These are phyloP conservation scores for Phycodurus eques DNA, from an alignment of 2,113 vertebrate species.

Conservation along the genomic window DNA sequence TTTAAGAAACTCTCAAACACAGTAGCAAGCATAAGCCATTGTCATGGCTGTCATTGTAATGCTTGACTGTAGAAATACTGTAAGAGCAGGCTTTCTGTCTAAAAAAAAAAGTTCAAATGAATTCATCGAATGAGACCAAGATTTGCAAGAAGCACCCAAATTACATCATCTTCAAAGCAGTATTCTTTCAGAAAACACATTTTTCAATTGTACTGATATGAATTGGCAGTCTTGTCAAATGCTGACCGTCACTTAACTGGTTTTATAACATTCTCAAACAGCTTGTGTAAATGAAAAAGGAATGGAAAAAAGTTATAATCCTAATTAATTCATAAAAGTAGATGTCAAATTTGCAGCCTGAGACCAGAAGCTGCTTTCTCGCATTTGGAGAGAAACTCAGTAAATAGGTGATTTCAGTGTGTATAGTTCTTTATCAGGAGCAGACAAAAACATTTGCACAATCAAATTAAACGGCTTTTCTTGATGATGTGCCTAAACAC, in stretches of 20 bases:
- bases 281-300: no score
- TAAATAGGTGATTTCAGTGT: not conserved
- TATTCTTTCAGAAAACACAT: not conserved
- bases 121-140: not conserved
- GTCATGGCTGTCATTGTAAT: not conserved
- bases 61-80: not conserved
- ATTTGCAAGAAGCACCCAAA: not conserved
- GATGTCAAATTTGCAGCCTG: no score
- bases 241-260: no score
- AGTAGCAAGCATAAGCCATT: not conserved
- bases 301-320: no score
- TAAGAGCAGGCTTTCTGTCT: not conserved
- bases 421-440: not conserved
- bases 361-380: no score
- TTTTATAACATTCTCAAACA: no score
- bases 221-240: no score
- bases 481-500: not conserved
- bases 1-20: not conserved
- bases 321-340: no score
- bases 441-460: not conserved
- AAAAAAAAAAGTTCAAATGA: not conserved
- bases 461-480: not conserved
- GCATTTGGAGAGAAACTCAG: not conserved
- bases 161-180: not conserved
- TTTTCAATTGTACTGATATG: no score